These are phyloP conservation scores for Cheilinus undulatus DNA, from an alignment of 2,113 vertebrate species.

Conservation along the genomic window DNA sequence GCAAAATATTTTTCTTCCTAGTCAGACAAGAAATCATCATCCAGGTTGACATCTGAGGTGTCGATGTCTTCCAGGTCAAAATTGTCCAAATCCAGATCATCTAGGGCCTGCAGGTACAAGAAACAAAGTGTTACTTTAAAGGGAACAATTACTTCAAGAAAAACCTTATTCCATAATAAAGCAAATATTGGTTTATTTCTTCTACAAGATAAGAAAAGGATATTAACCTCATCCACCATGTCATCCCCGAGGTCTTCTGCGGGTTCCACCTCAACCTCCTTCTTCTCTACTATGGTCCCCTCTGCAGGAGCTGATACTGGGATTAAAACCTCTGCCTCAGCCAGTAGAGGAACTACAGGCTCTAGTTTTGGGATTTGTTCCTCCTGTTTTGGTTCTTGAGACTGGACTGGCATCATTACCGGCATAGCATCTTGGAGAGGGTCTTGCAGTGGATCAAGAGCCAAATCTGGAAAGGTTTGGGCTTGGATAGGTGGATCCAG, in stretches of 20 bases:
- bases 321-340: slow-evolving; percentile 15
- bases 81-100: slow-evolving; percentile 93
- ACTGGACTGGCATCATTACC: slow-evolving; percentile 1
- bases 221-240: slow-evolving; percentile 45
- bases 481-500: not conserved
- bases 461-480: not conserved
- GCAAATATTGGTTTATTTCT: too few species aligned
- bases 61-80: slow-evolving; percentile 94
- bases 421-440: not conserved
- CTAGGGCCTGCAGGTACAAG: slow-evolving; percentile 81
- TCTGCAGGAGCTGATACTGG: slow-evolving; percentile 1
- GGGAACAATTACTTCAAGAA: not conserved
- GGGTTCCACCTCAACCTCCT: slow-evolving; percentile 14
- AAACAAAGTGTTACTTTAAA: not conserved
- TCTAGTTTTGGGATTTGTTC: slow-evolving; percentile 9
- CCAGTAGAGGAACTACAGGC: not conserved
- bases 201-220: not conserved
- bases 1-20: slow-evolving; percentile 54
- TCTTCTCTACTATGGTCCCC: not conserved
- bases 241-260: slow-evolving; percentile 38
- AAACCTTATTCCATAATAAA: not conserved
- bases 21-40: slow-evolving; percentile 92
- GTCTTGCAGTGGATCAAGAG: slow-evolving; percentile 15
- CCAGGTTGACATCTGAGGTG: slow-evolving; percentile 91
- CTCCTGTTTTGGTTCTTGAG: slow-evolving; percentile 12